phyloP scores from a whole-genome alignment of 2,888 invertebrate species.

The Coleophora flavipennella region DNA sequence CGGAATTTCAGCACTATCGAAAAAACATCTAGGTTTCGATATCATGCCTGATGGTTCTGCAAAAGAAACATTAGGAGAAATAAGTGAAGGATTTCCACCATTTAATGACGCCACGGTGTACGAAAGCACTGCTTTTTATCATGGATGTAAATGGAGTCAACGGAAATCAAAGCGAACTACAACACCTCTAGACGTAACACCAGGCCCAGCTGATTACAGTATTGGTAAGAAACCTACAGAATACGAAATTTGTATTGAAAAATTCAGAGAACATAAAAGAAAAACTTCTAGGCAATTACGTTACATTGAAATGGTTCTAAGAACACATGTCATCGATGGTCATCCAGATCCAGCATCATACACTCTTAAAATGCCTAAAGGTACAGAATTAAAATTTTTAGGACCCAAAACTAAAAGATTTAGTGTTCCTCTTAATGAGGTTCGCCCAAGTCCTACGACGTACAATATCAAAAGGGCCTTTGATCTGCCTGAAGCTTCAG shows the following conservation, averaged over 20 bases:
- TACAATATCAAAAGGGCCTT: conserved; percentile 42
- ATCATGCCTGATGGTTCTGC: conserved; percentile 22
- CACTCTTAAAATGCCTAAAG: conserved; percentile 30
- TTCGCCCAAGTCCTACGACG: conserved; percentile 42
- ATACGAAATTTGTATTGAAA: conserved; percentile 37
- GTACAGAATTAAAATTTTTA: conserved; percentile 24
- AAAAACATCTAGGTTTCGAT: conserved; percentile 29
- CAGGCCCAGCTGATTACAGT: conserved; percentile 49
- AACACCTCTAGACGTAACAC: conserved; percentile 21
- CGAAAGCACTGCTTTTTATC: conserved; percentile 43
- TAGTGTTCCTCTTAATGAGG: conserved; percentile 16
- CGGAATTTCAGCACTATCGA: conserved; percentile 31
- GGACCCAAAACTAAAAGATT: conserved; percentile 43
- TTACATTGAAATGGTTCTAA: conserved; percentile 47
- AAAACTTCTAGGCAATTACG: conserved; percentile 44
- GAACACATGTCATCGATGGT: conserved; percentile 33
- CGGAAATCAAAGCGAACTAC: conserved; percentile 30
- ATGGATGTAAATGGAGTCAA: conserved; percentile 57
- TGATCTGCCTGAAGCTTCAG: conserved; percentile 26
- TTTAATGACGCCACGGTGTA: conserved; percentile 41
- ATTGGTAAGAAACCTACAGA: conserved; percentile 22
- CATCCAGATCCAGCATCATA: conserved; percentile 47
- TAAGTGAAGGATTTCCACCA: conserved; percentile 26
- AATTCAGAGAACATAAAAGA: conserved; percentile 33
- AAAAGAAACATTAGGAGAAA: conserved; percentile 18